phyloP scores from a whole-genome alignment of 2,113 vertebrate species.

The Dicaeum eximium region DNA sequence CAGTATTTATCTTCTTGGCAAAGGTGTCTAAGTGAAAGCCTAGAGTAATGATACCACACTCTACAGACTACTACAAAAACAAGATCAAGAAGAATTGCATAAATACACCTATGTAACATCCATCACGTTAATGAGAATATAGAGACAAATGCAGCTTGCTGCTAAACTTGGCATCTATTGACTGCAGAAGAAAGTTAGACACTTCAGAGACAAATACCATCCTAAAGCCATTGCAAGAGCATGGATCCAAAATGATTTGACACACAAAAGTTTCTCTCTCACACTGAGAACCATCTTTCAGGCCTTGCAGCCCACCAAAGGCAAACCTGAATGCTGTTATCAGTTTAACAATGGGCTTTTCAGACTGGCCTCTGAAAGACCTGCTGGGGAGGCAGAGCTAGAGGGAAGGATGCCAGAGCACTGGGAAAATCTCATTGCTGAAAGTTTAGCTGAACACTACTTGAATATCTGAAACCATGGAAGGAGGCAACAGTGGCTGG shows the following conservation, averaged over 20 bases:
- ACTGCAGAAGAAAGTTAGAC: not conserved
- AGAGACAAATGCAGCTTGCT: conserved; percentile 1
- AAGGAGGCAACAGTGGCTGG: not conserved
- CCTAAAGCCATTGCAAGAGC: not conserved
- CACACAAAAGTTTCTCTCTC: not conserved
- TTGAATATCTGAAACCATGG: not conserved
- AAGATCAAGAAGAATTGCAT: conserved; percentile 54
- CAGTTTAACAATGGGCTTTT: not conserved
- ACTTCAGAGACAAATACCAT: not conserved
- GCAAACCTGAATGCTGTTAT: not conserved
- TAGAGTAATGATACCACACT: conserved; percentile 23
- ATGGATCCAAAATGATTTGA: not conserved
- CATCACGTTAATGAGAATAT: not conserved
- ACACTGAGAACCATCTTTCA: not conserved
- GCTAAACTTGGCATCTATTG: conserved; percentile 26
- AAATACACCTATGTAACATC: conserved; percentile 38
- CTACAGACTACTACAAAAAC: conserved; percentile 48
- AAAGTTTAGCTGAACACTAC: not conserved
- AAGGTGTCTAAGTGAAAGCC: conserved; percentile 21
- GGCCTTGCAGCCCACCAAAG: not conserved
- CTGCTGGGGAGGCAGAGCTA: not conserved
- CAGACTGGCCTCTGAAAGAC: not conserved
- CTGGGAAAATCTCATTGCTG: not conserved
- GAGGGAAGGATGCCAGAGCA: not conserved
- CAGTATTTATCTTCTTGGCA: conserved; percentile 48